A percentile compares a stretch with the other conserved stretches of the same genome.
phyloP scores from a whole-genome alignment of 2,113 vertebrate species.

The Narcine bancroftii region DNA sequence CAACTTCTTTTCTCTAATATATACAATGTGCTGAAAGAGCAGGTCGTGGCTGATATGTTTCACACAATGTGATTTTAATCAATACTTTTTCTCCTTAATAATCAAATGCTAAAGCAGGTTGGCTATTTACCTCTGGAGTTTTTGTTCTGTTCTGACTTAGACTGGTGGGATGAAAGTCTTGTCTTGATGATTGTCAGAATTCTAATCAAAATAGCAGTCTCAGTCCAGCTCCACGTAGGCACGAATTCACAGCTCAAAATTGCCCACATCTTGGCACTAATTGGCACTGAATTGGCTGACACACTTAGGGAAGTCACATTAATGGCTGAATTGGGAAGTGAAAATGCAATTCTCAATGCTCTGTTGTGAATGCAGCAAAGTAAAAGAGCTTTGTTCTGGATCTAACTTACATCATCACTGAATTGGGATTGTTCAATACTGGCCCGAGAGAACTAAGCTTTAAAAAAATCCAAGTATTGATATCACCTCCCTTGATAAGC shows the following conservation, averaged over 20 bases:
- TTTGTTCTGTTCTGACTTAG: not conserved
- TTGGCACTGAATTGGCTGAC: not conserved
- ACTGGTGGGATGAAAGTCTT: not conserved
- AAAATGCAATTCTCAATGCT: not conserved
- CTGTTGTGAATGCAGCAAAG: not conserved
- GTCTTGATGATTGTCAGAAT: not conserved
- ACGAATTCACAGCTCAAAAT: not conserved
- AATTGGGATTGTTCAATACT: not conserved
- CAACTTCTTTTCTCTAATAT: not conserved
- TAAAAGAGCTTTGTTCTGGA: not conserved
- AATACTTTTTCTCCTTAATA: conserved; percentile 23
- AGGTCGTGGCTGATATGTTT: not conserved
- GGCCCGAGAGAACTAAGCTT: not conserved
- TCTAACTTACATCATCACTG: not conserved
- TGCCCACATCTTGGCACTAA: not conserved
- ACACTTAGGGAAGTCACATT: not conserved
- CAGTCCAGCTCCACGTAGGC: not conserved
- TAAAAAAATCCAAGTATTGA: not conserved
- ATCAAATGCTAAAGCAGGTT: not conserved
- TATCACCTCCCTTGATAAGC: conserved; percentile 24
- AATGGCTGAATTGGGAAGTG: conserved; percentile 7
- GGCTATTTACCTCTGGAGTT: not conserved
- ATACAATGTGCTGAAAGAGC: conserved; percentile 6
- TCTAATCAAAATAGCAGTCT: not conserved
- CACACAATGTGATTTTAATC: conserved; percentile 21